Evolutionary conservation across 2,888 invertebrate species (phyloP), one percentile per base, ranked within the genome.

Genomic region (Campoplex capitator): DNA sequence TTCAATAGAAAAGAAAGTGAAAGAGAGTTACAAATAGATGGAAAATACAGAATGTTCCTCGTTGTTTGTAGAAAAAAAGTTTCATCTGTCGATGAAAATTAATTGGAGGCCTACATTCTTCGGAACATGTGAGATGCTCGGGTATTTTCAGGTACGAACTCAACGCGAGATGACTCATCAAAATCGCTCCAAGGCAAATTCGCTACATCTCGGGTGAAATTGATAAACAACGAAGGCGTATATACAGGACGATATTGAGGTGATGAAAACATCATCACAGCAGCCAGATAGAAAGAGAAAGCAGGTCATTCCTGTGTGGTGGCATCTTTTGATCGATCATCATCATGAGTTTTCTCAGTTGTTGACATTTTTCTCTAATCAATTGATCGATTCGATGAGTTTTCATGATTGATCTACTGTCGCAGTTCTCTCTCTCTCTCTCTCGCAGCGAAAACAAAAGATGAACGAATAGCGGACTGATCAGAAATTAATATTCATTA

Each of bases 321-420:
- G 45, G 16, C n/a, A 70, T 23, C 13, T 13, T 48, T 42, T 45
- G 42, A 70, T 70, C n/a, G 70, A 70, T 70, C 11, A 16, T 70
- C 11, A 16, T n/a, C 23, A 32, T 32, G 62, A 62, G 28, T 62
- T 62, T 32, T 32, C 32, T 16, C 18, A n/a, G 32, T 62, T 32
- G 9, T 32, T 32, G 62, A 16, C 32, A 32, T 32, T 32, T 23
- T 16, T 2, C 16, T 13, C 45, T 68, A 68, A 68, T 42, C 67
- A 68, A 68, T 68, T 23, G 67, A 62, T 62, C 62, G 62, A 62
- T 62, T 62, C 16, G 62, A 32, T 32, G 62, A 62, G 62, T 62
- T 62, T 18, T 62, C 32, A 13, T 16, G 32, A 62, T 62, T 32
- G 32, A 62, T 62, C 32, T 16, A 11, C 6, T 32, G 32, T 62